A percentile compares a stretch with the other conserved stretches of the same genome.
Evolutionary conservation across 2,113 vertebrate species (phyloP).

Genomic region (Petaurus breviceps): DNA sequence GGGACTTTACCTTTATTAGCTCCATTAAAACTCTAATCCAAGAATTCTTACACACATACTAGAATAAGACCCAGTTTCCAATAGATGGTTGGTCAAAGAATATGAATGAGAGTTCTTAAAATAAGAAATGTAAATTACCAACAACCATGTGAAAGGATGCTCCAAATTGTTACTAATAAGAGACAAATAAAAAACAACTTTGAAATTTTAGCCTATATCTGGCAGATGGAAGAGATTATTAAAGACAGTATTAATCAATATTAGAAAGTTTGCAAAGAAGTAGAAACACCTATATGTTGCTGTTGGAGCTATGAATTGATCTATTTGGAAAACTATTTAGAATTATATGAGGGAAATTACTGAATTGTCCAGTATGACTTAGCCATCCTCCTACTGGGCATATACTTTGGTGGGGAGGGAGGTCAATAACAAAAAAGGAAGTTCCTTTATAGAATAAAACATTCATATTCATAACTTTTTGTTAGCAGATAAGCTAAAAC

Average conservation of each 20-base stretch:
- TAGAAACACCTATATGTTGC: not conserved
- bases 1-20: not conserved
- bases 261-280: not conserved
- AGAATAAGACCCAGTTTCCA: not conserved
- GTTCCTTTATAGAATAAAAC: not conserved
- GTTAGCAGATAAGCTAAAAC: not conserved
- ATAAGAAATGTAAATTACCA: not conserved
- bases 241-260: not conserved
- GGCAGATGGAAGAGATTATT: not conserved
- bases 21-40: not conserved
- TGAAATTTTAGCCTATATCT: not conserved
- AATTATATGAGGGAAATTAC: not conserved
- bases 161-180: not conserved
- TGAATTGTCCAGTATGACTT: not conserved
- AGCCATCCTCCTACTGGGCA: not conserved
- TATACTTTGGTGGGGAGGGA: not conserved
- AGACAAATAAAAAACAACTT: not conserved
- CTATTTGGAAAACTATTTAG: not conserved
- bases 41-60: not conserved
- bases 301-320: not conserved
- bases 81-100: not conserved
- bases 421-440: not conserved
- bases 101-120: not conserved
- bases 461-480: not conserved
- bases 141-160: not conserved